phyloP scores from a whole-genome alignment of 1,140 invertebrate genomes.

The Pogonus chalceus region DNA sequence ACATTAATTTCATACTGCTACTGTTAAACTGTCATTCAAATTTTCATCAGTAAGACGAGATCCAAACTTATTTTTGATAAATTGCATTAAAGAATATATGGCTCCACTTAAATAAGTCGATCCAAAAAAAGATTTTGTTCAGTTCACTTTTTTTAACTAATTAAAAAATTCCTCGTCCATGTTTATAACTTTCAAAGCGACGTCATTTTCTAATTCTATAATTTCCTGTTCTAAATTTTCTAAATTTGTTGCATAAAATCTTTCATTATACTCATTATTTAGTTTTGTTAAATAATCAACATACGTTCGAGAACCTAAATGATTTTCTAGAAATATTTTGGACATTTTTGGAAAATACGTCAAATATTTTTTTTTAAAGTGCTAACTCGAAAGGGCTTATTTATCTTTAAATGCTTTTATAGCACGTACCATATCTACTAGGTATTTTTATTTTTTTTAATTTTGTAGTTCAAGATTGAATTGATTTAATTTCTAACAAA shows the following conservation, averaged over 20 bases:
- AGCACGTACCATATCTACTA: background rate
- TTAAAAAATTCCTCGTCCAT: background rate
- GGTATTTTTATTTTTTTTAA: background rate
- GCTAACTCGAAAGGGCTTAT: no score
- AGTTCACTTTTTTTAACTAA: background rate
- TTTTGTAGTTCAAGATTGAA: background rate
- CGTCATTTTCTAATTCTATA: conserved; percentile 3
- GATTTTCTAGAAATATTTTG: conserved; percentile 5
- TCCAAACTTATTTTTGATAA: conserved; percentile 2
- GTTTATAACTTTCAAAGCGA: conserved; percentile 5
- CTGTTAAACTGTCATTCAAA: conserved; percentile 1
- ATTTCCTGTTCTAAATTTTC: background rate
- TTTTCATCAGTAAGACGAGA: background rate
- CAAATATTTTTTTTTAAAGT: no score
- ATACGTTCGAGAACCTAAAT: background rate
- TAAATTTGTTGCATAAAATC: background rate
- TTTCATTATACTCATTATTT: conserved; percentile 4
- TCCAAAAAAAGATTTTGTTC: conserved; percentile 3
- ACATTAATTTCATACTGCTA: background rate
- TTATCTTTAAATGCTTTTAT: no score
- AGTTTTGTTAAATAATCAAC: conserved; percentile 1
- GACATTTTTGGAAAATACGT: background rate
- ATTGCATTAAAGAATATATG: conserved; percentile 2
- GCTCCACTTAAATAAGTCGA: conserved; percentile 1
- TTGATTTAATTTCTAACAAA: background rate